Evolutionary conservation across 2,888 invertebrate genomes (phyloP).

Genomic region (Amblyjoppa fuscipennis): DNA sequence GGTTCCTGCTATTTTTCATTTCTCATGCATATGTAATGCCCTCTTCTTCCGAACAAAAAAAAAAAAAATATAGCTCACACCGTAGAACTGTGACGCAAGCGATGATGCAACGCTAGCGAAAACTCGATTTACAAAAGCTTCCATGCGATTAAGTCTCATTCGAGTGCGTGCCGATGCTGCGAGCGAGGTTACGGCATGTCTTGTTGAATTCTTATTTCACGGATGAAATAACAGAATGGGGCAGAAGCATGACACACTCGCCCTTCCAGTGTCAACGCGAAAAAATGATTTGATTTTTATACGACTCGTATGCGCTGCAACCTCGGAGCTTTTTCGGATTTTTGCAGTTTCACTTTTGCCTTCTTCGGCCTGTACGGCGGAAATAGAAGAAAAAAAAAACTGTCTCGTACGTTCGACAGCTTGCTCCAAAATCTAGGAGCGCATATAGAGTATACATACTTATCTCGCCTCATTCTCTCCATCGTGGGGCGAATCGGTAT

Average conservation of each 20-base stretch:
- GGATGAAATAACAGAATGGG: slow-evolving; percentile 31
- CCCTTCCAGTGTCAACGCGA: slow-evolving; percentile 9
- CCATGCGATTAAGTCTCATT: slow-evolving; percentile 65
- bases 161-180: slow-evolving; percentile 52
- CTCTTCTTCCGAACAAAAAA: neutral
- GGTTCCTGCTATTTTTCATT: slow-evolving; percentile 2
- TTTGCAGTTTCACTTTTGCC: neutral
- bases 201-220: slow-evolving; percentile 59
- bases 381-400: neutral
- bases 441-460: too few relatives aligned
- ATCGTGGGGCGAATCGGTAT: too few relatives aligned
- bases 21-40: slow-evolving; percentile 45
- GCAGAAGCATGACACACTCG: slow-evolving; percentile 1
- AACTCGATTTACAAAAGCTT: slow-evolving; percentile 60
- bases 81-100: slow-evolving; percentile 18
- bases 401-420: too few relatives aligned
- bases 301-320: neutral
- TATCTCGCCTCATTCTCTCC: too few relatives aligned
- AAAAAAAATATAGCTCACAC: slow-evolving; percentile 12
- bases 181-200: slow-evolving; percentile 11
- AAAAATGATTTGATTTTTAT: slow-evolving; percentile 21
- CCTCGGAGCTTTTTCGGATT: neutral
- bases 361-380: neutral
- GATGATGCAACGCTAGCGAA: slow-evolving; percentile 41
- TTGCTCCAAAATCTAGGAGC: too few relatives aligned